Base-by-base conservation (phyloP, 64 coral and sea anemone genomes). In the Platygyra sinensis region DNA sequence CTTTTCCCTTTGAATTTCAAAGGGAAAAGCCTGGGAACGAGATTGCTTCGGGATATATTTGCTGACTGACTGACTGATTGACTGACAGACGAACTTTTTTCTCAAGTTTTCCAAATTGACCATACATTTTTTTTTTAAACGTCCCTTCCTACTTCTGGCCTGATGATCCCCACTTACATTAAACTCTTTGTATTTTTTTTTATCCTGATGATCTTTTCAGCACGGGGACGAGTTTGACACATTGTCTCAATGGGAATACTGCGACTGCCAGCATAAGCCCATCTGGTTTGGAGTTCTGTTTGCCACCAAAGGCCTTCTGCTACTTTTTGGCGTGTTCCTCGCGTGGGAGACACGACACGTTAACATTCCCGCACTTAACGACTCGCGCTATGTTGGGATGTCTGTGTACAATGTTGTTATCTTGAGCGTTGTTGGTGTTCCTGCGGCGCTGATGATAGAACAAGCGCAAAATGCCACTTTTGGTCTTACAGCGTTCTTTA, bases 391-490 rank as follows among this genome's bases (percentile, higher is more conserved):
- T 27, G 92, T 96, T 71, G 91, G 94, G 3, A 86, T 96, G 62
- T 96, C 94, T 19, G 94, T 96, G 80, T 96, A 96, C 59, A 96
- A 96, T 52, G 94, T 96, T 33, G 87, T 96, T 15, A 79, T 96
- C 12, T 67, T 96, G 30, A 84, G 91, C 49, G 80, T 90, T 49
- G 92, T 96, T 73, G 94, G 94, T n/a, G 94, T 96, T 8, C 94
- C 94, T 54, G 52, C 92, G 78, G 71, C 87, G 18, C 33, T 93
- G 6, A 87, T 96, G 79, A 96, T 96, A 62, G 31, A 77, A 22
- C 50, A 93, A 14, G 54, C 83, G 59, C 94, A 89, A 46, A 74
- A 96, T 38, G 87, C 72, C 1, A 74, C 80, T 4, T 96, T 89
- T 33, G 94, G 80, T 0, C 60, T 96, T 13, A 72, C 87, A 73